These are phyloP conservation scores for Ecliptopera silaceata DNA, from an alignment of 2,888 invertebrate genomes.

Conservation along the genomic window DNA sequence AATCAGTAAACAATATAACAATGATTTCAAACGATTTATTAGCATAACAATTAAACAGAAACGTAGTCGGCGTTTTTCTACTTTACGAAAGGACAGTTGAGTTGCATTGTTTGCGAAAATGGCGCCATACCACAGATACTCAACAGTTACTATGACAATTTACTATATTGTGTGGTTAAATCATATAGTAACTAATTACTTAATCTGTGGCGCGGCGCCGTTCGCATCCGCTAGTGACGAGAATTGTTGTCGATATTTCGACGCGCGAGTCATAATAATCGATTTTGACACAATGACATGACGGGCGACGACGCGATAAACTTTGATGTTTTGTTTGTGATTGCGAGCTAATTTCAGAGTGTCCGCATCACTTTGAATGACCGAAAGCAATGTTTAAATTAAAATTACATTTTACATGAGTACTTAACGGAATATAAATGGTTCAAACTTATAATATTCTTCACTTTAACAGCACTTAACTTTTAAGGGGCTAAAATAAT, in stretches of 20 bases:
- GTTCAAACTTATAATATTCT: too few species aligned
- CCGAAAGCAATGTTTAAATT: too few species aligned
- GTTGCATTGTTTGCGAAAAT: conserved; percentile 71
- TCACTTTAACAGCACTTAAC: too few species aligned
- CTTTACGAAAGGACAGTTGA: conserved; percentile 56
- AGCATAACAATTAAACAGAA: conserved; percentile 69
- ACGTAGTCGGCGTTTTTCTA: conserved; percentile 56
- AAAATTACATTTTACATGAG: too few species aligned
- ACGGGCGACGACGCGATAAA: conserved; percentile 36
- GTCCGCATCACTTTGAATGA: conserved; percentile 13
- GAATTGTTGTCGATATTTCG: conserved; percentile 43
- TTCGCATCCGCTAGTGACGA: conserved; percentile 76
- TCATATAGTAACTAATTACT: conserved; percentile 20
- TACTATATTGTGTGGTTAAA: conserved; percentile 18
- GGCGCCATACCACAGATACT: conserved; percentile 41
- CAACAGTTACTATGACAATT: conserved; percentile 2
- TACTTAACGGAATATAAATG: too few species aligned
- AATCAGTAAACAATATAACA: conserved; percentile 32
- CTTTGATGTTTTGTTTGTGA: conserved; percentile 40
- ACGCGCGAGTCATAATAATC: conserved; percentile 53
- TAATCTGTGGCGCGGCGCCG: conserved; percentile 55
- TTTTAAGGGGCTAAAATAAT: too few species aligned
- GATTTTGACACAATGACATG: conserved; percentile 50
- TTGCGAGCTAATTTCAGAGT: conserved; percentile 31
- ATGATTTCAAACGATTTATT: conserved; percentile 44